Base-by-base conservation (phyloP, 2,888 invertebrate genomes). In the Heliconius erato region DNA sequence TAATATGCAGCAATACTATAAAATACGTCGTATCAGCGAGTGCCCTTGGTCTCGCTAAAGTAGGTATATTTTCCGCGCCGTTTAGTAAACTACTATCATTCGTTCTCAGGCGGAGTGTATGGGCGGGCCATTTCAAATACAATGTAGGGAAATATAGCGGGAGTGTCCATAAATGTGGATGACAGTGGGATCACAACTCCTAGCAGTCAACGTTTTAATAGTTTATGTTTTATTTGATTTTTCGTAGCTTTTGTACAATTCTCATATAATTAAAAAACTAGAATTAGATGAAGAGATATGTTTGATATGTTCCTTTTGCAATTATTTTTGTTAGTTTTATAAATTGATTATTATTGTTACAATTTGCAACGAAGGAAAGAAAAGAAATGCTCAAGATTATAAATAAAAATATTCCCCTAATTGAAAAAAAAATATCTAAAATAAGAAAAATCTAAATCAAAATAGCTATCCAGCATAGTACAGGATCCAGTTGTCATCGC, bases 11-110 rank as follows among this genome's bases (percentile, higher is more conserved):
- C 65, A 78, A 65, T 40, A 67, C 9, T 67, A 67, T 23, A 49
- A 44, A 40, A 32, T 68, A 67, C 44, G 44, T 26, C 49, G 32
- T 71, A 71, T 67, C 69, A 63, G 59, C 65, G 69, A 77, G 32
- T 69, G 81, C 26, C 69, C 79, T 69, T 68, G 77, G 71, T 81
- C 71, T 63, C 19, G 5, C 49, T 63, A 78, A 78, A 81, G 81
- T 71, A 78, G 77, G 77, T 71, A 78, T 78, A 81, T 81, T 81
- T 81, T 81, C 77, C 81, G 54, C 63, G 63, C 76, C 81, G 71
- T 78, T 77, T 77, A 69, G n/a, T 78, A 71, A 71, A 72, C 77
- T 78, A 78, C 77, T 81, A 81, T 81, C 81, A 81, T 81, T 78
- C 77, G 77, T 81, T 65, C 63, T 71, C 81, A 81, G 81, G 49